A percentile compares a stretch with the other conserved stretches of the same genome.
phyloP scores from a whole-genome alignment of 1,140 invertebrate genomes.

The Plutomurus gul region DNA sequence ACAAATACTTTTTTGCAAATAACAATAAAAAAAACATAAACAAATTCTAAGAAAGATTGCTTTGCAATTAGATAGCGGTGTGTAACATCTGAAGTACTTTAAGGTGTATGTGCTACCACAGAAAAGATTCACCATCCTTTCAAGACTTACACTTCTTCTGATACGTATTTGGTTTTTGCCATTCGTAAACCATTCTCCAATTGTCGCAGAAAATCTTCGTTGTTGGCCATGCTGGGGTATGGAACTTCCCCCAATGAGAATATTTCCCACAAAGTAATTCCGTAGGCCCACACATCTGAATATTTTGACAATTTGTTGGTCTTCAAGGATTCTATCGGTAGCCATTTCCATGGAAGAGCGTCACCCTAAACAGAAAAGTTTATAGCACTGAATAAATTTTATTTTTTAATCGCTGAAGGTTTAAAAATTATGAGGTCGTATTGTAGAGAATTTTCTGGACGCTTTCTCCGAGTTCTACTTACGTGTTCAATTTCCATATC shows the following conservation, averaged over 20 bases:
- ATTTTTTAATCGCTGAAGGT: no score
- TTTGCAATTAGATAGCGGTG: no score
- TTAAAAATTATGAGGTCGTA: background rate
- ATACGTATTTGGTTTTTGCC: background rate
- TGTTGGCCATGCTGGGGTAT: background rate
- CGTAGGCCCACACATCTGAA: background rate
- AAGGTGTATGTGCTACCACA: no score
- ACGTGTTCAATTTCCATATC: background rate
- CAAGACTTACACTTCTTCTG: background rate
- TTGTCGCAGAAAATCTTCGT: background rate
- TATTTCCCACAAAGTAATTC: conserved; percentile 1
- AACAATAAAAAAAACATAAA: no score
- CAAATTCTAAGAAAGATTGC: no score
- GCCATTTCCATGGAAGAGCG: background rate
- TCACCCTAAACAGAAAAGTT: background rate
- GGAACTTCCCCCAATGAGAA: background rate
- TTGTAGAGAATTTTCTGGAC: background rate
- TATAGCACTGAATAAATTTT: no score
- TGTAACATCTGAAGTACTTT: no score
- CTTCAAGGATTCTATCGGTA: background rate
- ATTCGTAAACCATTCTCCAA: background rate
- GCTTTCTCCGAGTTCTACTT: background rate
- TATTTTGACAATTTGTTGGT: background rate
- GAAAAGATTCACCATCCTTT: no score
- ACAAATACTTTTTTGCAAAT: no score